Evolutionary conservation across 2,888 invertebrate species (phyloP).

Genomic region (Pyralis farinalis): DNA sequence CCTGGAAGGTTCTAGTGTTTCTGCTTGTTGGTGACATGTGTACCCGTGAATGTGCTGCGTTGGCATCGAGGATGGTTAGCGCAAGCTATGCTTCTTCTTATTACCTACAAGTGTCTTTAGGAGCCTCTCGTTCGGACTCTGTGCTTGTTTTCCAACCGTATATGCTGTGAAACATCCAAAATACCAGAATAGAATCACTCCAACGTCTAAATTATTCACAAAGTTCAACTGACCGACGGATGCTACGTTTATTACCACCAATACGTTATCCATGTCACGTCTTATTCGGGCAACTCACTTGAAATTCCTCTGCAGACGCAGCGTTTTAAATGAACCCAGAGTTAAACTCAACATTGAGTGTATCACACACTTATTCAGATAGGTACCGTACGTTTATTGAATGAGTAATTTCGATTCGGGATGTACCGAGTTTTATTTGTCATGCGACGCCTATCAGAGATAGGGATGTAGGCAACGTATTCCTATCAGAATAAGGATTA

Average conservation of each 20-base stretch:
- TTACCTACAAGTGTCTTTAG: too few species aligned
- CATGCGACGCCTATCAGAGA: too few species aligned
- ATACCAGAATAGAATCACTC: neutral
- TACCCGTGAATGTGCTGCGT: too few species aligned
- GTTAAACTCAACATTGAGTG: conserved; percentile 36
- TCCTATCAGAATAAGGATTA: too few species aligned
- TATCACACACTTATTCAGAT: conserved; percentile 40
- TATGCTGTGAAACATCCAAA: neutral
- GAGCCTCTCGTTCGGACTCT: too few species aligned
- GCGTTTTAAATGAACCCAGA: conserved; percentile 68
- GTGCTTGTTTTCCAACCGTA: neutral
- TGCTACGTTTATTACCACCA: conserved; percentile 21
- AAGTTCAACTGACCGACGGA: conserved; percentile 16
- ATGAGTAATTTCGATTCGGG: conserved; percentile 27
- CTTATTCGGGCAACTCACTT: conserved; percentile 54
- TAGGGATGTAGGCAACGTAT: too few species aligned
- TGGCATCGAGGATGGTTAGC: too few species aligned
- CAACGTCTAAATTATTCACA: neutral
- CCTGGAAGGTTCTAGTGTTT: too few species aligned
- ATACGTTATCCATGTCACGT: conserved; percentile 58
- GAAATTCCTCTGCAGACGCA: conserved; percentile 60
- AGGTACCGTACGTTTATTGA: conserved; percentile 35
- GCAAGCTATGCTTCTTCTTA: too few species aligned
- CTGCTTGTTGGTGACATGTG: too few species aligned
- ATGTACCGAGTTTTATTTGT: too few species aligned